Conservation (phyloP, 2,113 vertebrate genomes). For the Pterocles gutturalis region DNA sequence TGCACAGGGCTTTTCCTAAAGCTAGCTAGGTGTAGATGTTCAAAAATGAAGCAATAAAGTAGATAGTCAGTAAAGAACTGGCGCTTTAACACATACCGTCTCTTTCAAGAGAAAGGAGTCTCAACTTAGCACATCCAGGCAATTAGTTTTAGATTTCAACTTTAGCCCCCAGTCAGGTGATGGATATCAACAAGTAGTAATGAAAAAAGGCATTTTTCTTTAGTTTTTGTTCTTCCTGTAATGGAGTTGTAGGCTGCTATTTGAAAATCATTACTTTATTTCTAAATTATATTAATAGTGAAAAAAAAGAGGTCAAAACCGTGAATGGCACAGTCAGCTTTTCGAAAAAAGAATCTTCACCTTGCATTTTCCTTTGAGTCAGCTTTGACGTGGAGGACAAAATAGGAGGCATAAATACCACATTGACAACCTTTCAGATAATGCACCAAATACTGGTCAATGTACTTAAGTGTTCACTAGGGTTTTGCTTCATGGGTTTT, state of each 20-base stretch:
- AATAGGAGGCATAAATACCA: constrained; percentile 56
- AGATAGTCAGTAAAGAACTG: constrained; percentile 2
- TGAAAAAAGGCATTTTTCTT: neutral
- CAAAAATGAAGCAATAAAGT: neutral
- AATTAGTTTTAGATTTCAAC: constrained; percentile 59
- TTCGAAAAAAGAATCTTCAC: neutral
- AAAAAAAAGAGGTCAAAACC: neutral
- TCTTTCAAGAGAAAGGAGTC: constrained; percentile 50
- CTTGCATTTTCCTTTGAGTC: neutral
- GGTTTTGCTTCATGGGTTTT: neutral
- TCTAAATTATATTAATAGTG: neutral
- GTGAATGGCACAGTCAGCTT: neutral
- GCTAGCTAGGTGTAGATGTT: neutral
- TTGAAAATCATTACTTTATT: neutral
- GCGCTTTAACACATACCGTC: neutral
- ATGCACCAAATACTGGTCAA: constrained; percentile 46
- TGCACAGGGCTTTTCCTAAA: neutral
- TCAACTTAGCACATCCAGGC: constrained; percentile 10
- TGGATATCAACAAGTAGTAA: neutral
- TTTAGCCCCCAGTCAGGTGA: neutral
- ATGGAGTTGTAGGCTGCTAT: neutral
- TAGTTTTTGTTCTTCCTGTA: neutral
- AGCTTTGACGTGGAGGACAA: neutral
- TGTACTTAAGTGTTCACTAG: constrained; percentile 9
- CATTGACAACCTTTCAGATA: constrained; percentile 69